These are phyloP conservation scores for Apis mellifera DNA, from an alignment of 1,140 invertebrate genomes.

Conservation along the genomic window Amel_HAv3.1 CM009934.2:10547001-10547500, in stretches of 20 bases:
- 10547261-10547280: not conserved
- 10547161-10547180: not conserved
- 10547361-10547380: not conserved
- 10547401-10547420: constrained; percentile 22
- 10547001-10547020: not conserved
- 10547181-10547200: not conserved
- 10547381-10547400: not conserved
- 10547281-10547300: not conserved
- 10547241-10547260: not conserved
- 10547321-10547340: constrained; percentile 13
- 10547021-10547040: no score
- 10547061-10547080: not conserved
- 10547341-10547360: not conserved
- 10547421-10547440: not conserved
- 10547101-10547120: no score
- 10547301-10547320: constrained; percentile 8
- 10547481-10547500: constrained; percentile 56
- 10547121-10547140: not conserved
- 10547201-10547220: not conserved
- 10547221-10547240: not conserved
- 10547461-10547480: constrained; percentile 52
- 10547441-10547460: constrained; percentile 35
- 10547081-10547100: no score
- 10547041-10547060: not conserved
- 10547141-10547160: not conserved